Conservation (phyloP, 2,113 vertebrate species). For the Alligator sinensis region DNA sequence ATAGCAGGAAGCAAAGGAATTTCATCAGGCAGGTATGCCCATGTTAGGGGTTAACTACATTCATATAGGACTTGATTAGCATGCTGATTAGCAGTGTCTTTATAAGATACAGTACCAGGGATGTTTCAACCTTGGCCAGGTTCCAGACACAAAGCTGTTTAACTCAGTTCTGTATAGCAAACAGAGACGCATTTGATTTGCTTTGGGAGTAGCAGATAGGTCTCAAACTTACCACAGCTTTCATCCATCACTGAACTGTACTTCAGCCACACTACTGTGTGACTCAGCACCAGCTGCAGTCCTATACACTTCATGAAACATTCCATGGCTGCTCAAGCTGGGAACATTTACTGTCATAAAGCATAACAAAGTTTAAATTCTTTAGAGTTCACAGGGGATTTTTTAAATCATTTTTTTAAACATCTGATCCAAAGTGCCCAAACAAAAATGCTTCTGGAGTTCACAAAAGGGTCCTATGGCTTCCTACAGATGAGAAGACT, state of each 20-base stretch:
- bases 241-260: neutral
- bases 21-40: neutral
- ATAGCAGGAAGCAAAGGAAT: neutral
- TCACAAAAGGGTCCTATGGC: neutral
- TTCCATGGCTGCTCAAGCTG: neutral
- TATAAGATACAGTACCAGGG: neutral
- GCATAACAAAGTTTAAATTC: neutral
- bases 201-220: no score
- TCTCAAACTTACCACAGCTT: neutral
- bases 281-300: neutral
- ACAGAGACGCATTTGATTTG: neutral
- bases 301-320: neutral
- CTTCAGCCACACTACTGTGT: neutral
- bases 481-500: fast-evolving
- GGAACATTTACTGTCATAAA: neutral
- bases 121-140: neutral
- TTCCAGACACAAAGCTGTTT: neutral
- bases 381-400: neutral
- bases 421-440: neutral
- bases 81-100: neutral
- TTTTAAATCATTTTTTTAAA: fast-evolving
- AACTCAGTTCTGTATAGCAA: neutral
- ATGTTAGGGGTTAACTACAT: neutral
- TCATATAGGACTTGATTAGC: neutral
- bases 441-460: fast-evolving